Base-by-base conservation (phyloP, 2,888 invertebrate genomes). In the Thereva unica region DNA sequence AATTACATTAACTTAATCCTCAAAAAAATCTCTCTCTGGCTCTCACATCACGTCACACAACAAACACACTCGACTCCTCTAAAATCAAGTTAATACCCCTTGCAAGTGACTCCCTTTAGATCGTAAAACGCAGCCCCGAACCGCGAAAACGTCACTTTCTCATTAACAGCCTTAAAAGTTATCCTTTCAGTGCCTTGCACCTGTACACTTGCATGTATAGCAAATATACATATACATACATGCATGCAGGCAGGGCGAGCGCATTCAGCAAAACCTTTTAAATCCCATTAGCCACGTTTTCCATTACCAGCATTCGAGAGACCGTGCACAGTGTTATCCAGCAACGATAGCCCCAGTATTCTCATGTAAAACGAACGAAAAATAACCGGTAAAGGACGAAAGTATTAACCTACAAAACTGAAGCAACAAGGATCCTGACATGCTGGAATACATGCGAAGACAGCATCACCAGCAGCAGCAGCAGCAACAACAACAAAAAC, bases 181-280 rank as follows among this genome's bases (percentile, higher is more conserved):
- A 64, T 64, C 45, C 64, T 54, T 54, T 54, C 12, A 10, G 54
- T 23, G 34, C 35, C 37, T 53, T 35, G 35, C 50, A 47, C 47
- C 59, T 59, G 37, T 38, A 47, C 44, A 23, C 23, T 23, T 23
- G 1, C n/a, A n/a, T 23, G 23, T 2, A 23, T 23, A 23, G 2
- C 23, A 23, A 2, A 23, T 23, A 23, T 23, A 23, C 2, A 23
- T 23, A 23, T 23, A 23, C 23, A 23, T 23, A 2, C 2, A 23
- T 23, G 2, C 37, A 8, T 4, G 7, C 9, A 45, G 47, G n/a
- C n/a, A 45, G 37, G 12, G 54, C 53, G 44, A 64, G 64, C 64
- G 64, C 64, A 64, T 64, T 64, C 64, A 53, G 64, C 49, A 50
- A 8, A 66, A 50, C 66, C 66, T 66, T 66, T 66, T 57, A 66